These are phyloP conservation scores for Ellobium chinense DNA, from an alignment of 2,888 invertebrate species.

Conservation along the genomic window DNA sequence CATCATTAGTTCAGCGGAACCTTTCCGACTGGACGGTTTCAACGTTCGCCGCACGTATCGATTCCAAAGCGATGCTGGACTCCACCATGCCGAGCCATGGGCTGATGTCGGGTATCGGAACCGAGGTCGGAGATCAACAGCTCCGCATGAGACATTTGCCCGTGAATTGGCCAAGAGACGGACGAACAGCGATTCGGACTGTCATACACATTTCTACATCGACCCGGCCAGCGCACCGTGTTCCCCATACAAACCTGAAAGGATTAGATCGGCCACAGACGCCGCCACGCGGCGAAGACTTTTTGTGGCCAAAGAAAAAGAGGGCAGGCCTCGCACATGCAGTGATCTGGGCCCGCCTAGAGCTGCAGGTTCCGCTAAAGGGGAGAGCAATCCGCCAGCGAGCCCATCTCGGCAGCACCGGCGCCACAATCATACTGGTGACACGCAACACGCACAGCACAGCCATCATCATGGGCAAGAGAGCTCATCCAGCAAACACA, in stretches of 20 bases:
- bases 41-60: constrained; percentile 60
- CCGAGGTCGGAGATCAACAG: constrained; percentile 25
- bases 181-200: constrained; percentile 27
- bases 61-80: constrained; percentile 8
- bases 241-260: constrained; percentile 11
- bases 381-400: not conserved
- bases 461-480: not conserved
- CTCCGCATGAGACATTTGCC: constrained; percentile 16
- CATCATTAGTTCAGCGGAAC: constrained; percentile 68
- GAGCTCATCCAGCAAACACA: not conserved
- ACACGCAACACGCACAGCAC: constrained; percentile 41
- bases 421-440: not conserved
- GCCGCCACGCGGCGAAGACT: not conserved
- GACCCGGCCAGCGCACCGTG: constrained; percentile 34
- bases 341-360: not conserved
- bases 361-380: not conserved
- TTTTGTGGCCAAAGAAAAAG: not conserved
- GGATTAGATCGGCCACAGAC: not conserved
- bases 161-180: constrained; percentile 1
- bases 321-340: not conserved
- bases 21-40: constrained; percentile 64
- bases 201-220: not conserved
- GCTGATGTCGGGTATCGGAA: not conserved
- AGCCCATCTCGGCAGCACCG: not conserved
- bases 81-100: not conserved